Percentiles rank a stretch among this genome's conserved stretches.
These are phyloP conservation scores for Drosophila repleta DNA, from an alignment of 1,140 invertebrate genomes.

Conservation along the genomic window DNA sequence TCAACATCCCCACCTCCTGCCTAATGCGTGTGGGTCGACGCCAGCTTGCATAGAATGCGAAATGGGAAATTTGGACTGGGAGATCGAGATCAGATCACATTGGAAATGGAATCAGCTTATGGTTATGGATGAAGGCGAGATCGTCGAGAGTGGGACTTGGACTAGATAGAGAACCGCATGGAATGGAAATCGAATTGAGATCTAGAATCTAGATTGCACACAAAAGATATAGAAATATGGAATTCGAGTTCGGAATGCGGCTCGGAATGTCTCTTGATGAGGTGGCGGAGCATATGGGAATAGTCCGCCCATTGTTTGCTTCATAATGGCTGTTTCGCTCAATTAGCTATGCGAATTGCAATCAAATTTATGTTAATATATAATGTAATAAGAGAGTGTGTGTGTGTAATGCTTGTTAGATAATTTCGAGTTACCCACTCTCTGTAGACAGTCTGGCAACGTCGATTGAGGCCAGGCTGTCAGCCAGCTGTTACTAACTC, in stretches of 20 bases:
- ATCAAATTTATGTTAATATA: slow-evolving; percentile 12
- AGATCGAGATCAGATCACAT: neutral
- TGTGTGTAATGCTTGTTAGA: slow-evolving; percentile 19
- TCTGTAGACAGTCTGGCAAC: slow-evolving; percentile 10
- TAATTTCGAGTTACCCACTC: slow-evolving; percentile 29
- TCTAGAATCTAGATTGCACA: no score
- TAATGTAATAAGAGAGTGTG: slow-evolving; percentile 2
- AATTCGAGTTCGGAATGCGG: neutral
- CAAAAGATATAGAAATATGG: neutral
- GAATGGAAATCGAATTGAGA: no score
- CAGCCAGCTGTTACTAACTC: slow-evolving; percentile 3
- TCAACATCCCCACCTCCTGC: neutral
- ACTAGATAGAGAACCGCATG: no score
- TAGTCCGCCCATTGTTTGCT: neutral
- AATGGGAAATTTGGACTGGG: neutral
- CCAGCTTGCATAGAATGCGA: neutral
- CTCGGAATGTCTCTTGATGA: neutral
- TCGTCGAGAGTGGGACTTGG: no score
- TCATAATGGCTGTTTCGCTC: slow-evolving; percentile 1
- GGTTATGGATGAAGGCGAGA: no score
- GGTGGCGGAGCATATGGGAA: neutral
- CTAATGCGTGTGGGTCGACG: slow-evolving; percentile 4
- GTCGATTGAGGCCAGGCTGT: slow-evolving; percentile 8
- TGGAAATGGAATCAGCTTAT: neutral
- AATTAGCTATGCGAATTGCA: slow-evolving; percentile 19